Evolutionary conservation across 2,888 invertebrate genomes (phyloP), one percentile per base, ranked within the genome.

Genomic region (Rhagonycha lutea): DNA sequence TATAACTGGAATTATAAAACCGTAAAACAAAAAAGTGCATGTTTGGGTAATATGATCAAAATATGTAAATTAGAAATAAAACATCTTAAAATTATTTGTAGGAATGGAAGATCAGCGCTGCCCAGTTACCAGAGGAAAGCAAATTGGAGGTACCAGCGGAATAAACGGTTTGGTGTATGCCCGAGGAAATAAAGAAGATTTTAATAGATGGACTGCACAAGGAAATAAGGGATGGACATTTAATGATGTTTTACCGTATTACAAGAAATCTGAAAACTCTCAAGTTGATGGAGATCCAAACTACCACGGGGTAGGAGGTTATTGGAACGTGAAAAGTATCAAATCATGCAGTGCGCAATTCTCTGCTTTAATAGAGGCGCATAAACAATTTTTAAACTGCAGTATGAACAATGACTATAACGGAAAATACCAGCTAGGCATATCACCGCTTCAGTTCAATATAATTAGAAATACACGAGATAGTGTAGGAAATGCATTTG

Each of bases 171-270:
- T 18, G 18, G 18, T 18, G 18, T 18, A 18, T 18, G 18, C 18
- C 18, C 18, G 18, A 18, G 18, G 18, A 18, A 18, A 18, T 18
- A 18, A 18, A 18, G 18, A 18, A 18, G 18, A 18, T 18, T 18
- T 18, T 18, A 18, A 18, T 18, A 18, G 18, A 18, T 18, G 18
- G 18, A 18, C 18, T 2, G 18, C 2, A 18, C 18, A 18, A 18
- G 18, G 18, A 1, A 95, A 94, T 83, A 88, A 89, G 4, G 94
- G 94, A 63, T 95, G 95, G 95, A 90, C 87, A 12, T 90, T 88
- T 82, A 76, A 85, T 0, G 86, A 89, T 89, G 29, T 90, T 1
- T 81, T 90, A 1, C 88, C 88, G 0, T 90, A 89, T 78, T 92
- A 91, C 77, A 75, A 84, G n/a, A 89, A 88, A 80, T 88, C 88